These are phyloP conservation scores for Pavo muticus DNA, from an alignment of 2,113 vertebrate genomes.

Conservation along the genomic window DNA sequence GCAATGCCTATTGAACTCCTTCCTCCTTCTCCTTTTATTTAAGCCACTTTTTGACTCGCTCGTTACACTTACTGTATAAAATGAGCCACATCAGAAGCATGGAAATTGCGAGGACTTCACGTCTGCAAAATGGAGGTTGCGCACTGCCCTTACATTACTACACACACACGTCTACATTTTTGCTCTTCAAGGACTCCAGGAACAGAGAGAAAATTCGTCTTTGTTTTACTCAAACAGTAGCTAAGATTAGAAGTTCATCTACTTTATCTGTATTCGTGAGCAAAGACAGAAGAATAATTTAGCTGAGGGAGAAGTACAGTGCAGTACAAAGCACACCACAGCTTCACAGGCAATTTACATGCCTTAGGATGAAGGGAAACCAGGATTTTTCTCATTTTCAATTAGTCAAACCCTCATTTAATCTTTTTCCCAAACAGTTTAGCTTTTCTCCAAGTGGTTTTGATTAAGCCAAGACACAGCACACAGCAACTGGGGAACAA, in stretches of 20 bases:
- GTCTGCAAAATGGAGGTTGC: neutral
- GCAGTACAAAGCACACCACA: conserved; percentile 26
- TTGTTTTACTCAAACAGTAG: neutral
- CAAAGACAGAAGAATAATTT: neutral
- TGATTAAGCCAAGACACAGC: conserved; percentile 40
- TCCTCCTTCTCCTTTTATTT: neutral
- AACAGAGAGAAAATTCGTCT: neutral
- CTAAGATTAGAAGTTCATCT: neutral
- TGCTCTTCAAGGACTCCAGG: neutral
- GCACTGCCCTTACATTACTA: neutral
- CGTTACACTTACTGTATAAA: neutral
- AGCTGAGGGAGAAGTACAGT: neutral
- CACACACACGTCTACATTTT: neutral
- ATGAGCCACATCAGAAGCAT: neutral
- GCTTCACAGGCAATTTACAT: conserved; percentile 22
- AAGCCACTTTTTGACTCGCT: neutral
- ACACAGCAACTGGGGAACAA: neutral
- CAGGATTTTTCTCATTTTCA: conserved; percentile 58
- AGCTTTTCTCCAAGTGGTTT: conserved; percentile 56
- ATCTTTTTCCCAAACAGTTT: conserved; percentile 63
- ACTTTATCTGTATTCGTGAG: conserved; percentile 6
- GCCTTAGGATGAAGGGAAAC: neutral
- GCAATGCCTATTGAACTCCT: accelerated
- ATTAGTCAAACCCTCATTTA: conserved; percentile 48
- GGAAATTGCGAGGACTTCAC: neutral